These are phyloP conservation scores for Microcebus tavaratra DNA, from an alignment of 2,113 vertebrate genomes.

Conservation along the genomic window DNA sequence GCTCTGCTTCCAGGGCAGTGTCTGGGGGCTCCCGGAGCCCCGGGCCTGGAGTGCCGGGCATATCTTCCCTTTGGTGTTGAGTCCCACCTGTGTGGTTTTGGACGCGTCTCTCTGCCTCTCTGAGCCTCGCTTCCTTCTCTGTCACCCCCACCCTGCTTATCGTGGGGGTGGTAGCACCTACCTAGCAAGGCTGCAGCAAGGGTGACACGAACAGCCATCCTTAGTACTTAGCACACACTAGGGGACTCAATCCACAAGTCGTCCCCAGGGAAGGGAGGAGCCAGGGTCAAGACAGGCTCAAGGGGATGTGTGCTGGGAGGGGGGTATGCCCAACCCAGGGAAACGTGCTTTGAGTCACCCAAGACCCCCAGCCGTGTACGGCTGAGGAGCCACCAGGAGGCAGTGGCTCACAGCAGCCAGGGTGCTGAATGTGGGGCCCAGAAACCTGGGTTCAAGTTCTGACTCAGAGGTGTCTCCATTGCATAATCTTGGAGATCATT, in stretches of 20 bases:
- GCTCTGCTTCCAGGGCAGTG: background rate
- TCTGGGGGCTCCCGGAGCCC: rapidly evolving
- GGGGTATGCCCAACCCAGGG: rapidly evolving
- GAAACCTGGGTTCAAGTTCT: background rate
- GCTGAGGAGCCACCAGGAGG: background rate
- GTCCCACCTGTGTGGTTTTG: background rate
- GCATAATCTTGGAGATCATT: rapidly evolving
- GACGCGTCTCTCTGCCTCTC: background rate
- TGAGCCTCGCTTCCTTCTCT: background rate
- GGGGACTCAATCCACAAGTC: background rate
- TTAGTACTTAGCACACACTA: no score
- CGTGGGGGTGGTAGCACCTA: background rate
- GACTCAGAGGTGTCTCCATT: background rate
- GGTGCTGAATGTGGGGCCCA: background rate
- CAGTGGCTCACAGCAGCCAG: background rate
- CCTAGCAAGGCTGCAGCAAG: no score
- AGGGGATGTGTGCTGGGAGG: rapidly evolving
- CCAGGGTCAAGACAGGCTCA: rapidly evolving
- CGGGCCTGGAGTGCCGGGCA: rapidly evolving
- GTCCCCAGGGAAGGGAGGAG: background rate
- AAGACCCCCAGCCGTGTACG: background rate
- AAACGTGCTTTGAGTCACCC: background rate
- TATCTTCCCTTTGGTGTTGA: rapidly evolving
- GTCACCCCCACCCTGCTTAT: rapidly evolving
- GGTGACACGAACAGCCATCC: rapidly evolving